A percentile compares a stretch with the other conserved stretches of the same genome.
Conservation (phyloP, 2,113 vertebrate species). For the Halichoerus grypus region DNA sequence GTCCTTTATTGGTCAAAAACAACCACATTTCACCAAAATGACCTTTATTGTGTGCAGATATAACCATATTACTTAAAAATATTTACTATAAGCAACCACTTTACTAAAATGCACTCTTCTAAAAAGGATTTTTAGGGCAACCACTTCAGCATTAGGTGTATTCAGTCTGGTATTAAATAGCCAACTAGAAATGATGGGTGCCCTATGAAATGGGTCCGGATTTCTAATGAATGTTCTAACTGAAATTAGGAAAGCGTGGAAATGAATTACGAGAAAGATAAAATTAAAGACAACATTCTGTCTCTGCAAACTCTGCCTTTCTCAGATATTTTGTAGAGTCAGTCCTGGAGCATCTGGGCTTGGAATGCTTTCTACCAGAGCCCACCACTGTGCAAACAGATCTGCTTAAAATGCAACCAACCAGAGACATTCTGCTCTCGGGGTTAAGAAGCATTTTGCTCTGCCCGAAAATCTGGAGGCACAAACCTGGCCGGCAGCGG, state of each 20-base stretch:
- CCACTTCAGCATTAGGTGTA: neutral
- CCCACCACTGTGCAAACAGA: neutral
- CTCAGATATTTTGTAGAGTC: neutral
- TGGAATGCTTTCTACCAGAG: constrained; percentile 8
- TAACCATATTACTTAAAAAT: neutral
- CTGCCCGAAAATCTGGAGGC: neutral
- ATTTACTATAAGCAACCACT: neutral
- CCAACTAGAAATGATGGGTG: neutral
- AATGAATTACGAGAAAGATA: neutral
- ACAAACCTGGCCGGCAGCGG: constrained; percentile 97
- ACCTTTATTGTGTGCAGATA: neutral
- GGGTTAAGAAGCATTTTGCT: neutral
- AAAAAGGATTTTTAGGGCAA: neutral
- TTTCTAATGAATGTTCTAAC: neutral
- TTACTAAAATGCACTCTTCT: neutral
- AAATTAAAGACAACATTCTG: neutral
- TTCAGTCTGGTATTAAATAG: neutral
- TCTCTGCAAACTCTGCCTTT: neutral
- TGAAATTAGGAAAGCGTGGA: neutral
- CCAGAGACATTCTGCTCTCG: neutral
- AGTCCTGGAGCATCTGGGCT: neutral
- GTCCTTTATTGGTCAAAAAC: constrained; percentile 21
- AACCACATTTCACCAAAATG: constrained; percentile 30
- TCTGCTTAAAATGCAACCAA: neutral
- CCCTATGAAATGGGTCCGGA: neutral